These are phyloP conservation scores for Globia sparganii DNA, from an alignment of 2,888 invertebrate species.

Conservation along the genomic window DNA sequence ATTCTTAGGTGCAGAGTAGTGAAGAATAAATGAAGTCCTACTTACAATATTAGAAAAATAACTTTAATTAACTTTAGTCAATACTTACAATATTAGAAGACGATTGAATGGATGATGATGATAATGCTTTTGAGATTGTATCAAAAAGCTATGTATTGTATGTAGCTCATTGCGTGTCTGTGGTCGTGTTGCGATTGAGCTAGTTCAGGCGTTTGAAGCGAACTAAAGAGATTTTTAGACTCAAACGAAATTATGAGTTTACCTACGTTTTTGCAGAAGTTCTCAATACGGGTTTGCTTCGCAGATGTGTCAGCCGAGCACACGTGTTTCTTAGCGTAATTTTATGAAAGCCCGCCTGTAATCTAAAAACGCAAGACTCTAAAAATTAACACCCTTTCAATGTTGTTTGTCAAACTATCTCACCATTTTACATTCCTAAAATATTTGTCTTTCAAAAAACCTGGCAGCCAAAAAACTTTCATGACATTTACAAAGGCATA, in stretches of 20 bases:
- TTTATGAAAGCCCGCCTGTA: neutral
- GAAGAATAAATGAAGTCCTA: conserved; percentile 1
- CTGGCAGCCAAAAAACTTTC: conserved; percentile 7
- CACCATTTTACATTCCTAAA: conserved; percentile 1
- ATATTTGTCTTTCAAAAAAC: neutral
- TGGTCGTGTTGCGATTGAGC: conserved; percentile 6
- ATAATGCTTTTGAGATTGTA: neutral
- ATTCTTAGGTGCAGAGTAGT: neutral
- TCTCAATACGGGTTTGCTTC: neutral
- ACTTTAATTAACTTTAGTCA: too few species aligned
- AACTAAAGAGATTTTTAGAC: neutral
- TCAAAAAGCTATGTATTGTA: neutral
- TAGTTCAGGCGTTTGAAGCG: conserved; percentile 13
- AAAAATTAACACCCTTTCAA: neutral
- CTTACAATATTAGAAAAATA: too few species aligned
- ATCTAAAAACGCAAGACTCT: neutral
- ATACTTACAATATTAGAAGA: neutral
- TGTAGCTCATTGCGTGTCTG: neutral
- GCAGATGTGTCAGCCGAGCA: neutral
- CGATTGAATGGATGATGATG: neutral
- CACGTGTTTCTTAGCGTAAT: neutral
- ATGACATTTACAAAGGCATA: conserved; percentile 24
- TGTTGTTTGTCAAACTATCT: neutral
- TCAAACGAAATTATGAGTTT: neutral
- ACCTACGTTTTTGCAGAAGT: neutral